Conservation (phyloP, 2,113 vertebrate genomes). For the Eolophus roseicapilla region DNA sequence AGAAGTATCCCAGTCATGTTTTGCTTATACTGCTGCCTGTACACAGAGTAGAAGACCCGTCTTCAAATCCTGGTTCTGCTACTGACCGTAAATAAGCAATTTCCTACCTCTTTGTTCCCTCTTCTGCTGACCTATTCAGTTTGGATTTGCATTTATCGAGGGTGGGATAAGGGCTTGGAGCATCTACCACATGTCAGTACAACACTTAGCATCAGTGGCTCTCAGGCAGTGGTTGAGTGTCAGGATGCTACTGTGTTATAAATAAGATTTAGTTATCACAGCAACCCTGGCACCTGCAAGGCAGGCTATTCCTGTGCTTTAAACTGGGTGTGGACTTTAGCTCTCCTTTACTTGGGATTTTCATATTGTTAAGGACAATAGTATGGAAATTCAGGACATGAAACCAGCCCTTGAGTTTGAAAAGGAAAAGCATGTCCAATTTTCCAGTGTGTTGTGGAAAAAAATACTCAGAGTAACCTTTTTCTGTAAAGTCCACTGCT, state of each 20-base stretch:
- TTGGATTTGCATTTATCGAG: not conserved
- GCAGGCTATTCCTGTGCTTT: not conserved
- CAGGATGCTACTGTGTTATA: not conserved
- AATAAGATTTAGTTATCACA: not conserved
- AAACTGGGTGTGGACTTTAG: not conserved
- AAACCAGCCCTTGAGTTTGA: slow-evolving; percentile 32
- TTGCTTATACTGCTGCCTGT: not conserved
- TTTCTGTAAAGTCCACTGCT: slow-evolving; percentile 43
- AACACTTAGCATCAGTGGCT: not conserved
- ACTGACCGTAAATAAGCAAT: not conserved
- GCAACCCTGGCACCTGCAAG: not conserved
- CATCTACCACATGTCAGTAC: not conserved
- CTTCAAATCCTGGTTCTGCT: not conserved
- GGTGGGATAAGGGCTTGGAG: not conserved
- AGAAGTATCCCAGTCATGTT: accelerated
- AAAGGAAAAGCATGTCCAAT: slow-evolving; percentile 44
- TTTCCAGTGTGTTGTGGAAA: slow-evolving; percentile 24
- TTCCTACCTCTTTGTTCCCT: not conserved
- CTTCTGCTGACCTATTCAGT: not conserved
- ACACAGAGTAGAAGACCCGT: not conserved
- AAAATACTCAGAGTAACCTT: slow-evolving; percentile 11
- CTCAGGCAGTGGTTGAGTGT: not conserved
- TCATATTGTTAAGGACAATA: slow-evolving; percentile 34
- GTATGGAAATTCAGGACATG: slow-evolving; percentile 19
- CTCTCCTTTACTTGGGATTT: slow-evolving; percentile 16